phyloP scores from a whole-genome alignment of 2,113 vertebrate species.

The Sakesphorus luctuosus region DNA sequence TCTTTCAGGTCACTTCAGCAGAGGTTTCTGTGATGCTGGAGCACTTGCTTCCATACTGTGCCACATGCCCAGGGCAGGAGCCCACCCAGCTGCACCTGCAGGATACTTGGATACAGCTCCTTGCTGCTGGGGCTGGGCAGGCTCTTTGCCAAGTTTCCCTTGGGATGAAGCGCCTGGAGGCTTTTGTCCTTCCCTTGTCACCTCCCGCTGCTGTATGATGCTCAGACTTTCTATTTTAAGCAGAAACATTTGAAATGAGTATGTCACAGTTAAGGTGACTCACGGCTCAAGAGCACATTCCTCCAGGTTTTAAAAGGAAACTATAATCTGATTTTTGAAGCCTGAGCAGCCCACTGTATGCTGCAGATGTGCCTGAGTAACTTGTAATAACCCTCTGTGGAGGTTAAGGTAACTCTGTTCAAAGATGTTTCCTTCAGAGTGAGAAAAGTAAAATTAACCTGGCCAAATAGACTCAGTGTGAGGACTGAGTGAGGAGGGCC shows the following conservation, averaged over 20 bases:
- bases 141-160: background rate
- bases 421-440: background rate
- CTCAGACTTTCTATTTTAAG: constrained; percentile 19
- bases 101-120: fast-evolving
- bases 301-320: constrained; percentile 14
- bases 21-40: background rate
- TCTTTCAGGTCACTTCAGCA: background rate
- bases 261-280: constrained; percentile 27
- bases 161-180: background rate
- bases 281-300: background rate
- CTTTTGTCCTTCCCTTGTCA: fast-evolving
- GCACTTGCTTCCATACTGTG: background rate
- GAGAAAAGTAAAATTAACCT: background rate
- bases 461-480: background rate
- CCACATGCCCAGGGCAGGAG: fast-evolving
- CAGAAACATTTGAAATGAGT: background rate
- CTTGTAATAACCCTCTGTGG: background rate
- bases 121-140: background rate
- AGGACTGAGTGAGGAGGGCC: background rate
- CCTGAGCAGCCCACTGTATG: background rate
- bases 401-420: background rate
- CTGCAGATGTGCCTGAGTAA: background rate
- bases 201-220: background rate
- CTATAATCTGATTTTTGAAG: constrained; percentile 29
- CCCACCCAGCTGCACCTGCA: background rate